These are phyloP conservation scores for Embiotoca jacksoni DNA, from an alignment of 2,113 vertebrate genomes.

Conservation along the genomic window DNA sequence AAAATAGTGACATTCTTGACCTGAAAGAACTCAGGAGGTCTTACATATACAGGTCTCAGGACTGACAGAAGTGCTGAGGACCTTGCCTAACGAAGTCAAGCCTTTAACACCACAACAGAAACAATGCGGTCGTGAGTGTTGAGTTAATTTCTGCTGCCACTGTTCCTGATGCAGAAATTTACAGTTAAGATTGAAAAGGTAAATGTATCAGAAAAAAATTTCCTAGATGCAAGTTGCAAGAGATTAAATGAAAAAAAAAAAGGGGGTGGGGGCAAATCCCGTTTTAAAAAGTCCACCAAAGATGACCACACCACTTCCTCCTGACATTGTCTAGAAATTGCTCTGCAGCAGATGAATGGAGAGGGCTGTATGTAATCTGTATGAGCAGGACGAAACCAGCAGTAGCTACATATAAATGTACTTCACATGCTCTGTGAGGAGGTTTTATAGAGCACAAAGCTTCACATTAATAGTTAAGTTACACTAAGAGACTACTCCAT, in stretches of 20 bases:
- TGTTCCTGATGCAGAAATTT: background rate
- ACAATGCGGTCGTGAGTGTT: background rate
- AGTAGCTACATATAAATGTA: constrained; percentile 48
- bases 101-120: constrained; percentile 58
- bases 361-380: background rate
- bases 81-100: constrained; percentile 6
- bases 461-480: constrained; percentile 47
- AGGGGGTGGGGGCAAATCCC: no score
- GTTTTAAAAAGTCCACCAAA: background rate
- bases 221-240: background rate
- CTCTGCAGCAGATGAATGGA: constrained; percentile 19
- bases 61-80: background rate
- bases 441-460: constrained; percentile 24
- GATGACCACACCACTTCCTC: background rate
- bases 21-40: no score
- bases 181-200: constrained; percentile 23
- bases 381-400: background rate
- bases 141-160: background rate
- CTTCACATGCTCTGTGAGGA: constrained; percentile 26
- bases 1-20: no score
- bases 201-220: background rate
- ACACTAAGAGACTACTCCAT: constrained; percentile 31
- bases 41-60: background rate
- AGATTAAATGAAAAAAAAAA: background rate
- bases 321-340: constrained; percentile 16